Evolutionary conservation across 2,797 vertebrate genomes (phyloP).

Genomic region (Streptopelia turtur): DNA sequence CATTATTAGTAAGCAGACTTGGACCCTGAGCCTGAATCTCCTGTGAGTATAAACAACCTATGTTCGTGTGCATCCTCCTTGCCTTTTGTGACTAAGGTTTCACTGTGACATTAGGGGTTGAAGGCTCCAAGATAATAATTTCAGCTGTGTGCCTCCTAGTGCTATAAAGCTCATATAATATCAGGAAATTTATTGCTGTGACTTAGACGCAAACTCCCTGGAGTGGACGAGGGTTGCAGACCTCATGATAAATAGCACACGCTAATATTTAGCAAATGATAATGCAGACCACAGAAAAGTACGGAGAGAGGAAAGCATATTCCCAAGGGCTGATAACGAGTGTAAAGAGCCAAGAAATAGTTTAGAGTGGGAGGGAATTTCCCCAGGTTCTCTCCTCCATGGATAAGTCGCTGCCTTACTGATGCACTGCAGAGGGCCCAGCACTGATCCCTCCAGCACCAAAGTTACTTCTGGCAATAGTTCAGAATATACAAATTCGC

Average conservation of each 20-base stretch:
- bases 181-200: slow-evolving; percentile 46
- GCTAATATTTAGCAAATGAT: slow-evolving; percentile 59
- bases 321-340: slow-evolving; percentile 39
- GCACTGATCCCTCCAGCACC: background rate
- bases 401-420: background rate
- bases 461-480: slow-evolving; percentile 30
- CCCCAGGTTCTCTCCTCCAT: background rate
- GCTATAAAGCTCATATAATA: background rate
- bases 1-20: background rate
- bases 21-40: background rate
- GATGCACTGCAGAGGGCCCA: background rate
- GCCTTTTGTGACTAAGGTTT: slow-evolving; percentile 3
- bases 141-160: background rate
- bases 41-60: slow-evolving; percentile 9
- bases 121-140: slow-evolving; percentile 20
- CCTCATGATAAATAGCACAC: slow-evolving; percentile 51
- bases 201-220: slow-evolving; percentile 29
- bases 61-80: background rate
- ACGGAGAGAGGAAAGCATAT: background rate
- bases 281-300: slow-evolving; percentile 39
- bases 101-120: background rate
- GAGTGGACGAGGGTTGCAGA: background rate
- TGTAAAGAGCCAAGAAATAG: slow-evolving; percentile 35
- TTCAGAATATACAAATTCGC: slow-evolving; percentile 21
- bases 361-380: slow-evolving; percentile 6